phyloP scores from a whole-genome alignment of 2,888 invertebrate genomes.

The Lasius platythorax region DNA sequence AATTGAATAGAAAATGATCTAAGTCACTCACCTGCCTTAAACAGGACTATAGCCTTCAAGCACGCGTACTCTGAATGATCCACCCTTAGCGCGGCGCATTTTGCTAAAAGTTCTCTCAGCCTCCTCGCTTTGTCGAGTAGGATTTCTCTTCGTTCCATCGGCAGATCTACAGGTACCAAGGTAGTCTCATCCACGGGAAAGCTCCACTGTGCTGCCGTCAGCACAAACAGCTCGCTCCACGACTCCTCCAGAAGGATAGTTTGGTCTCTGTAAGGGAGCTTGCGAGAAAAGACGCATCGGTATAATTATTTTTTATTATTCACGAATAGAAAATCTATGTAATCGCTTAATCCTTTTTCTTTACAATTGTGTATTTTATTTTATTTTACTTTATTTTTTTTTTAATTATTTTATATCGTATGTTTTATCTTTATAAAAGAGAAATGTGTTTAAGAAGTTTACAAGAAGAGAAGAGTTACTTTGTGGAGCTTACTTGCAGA shows the following conservation, averaged over 20 bases:
- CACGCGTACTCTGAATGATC: slow-evolving; percentile 95
- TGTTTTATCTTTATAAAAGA: background rate
- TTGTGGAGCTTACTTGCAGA: slow-evolving; percentile 87
- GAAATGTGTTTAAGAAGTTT: background rate
- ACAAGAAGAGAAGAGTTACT: background rate
- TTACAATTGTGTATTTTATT: background rate
- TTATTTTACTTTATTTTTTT: background rate
- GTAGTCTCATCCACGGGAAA: slow-evolving; percentile 90
- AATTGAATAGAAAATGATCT: background rate
- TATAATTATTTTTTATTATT: background rate
- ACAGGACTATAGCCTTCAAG: slow-evolving; percentile 93
- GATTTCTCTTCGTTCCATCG: slow-evolving; percentile 87
- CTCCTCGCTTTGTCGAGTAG: slow-evolving; percentile 88
- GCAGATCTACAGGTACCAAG: slow-evolving; percentile 86
- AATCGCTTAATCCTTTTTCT: too few species aligned
- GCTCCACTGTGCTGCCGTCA: slow-evolving; percentile 94
- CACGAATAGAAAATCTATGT: background rate
- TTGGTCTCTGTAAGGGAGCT: slow-evolving; percentile 91
- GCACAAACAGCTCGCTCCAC: slow-evolving; percentile 94
- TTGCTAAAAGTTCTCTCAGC: slow-evolving; percentile 89
- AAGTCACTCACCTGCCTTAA: slow-evolving; percentile 90
- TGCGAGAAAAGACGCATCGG: slow-evolving; percentile 2
- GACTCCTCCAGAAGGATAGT: slow-evolving; percentile 91
- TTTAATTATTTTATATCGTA: background rate
- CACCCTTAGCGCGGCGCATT: slow-evolving; percentile 89